A percentile compares a stretch with the other conserved stretches of the same genome.
These are phyloP conservation scores for Sebastes diaconus DNA, from an alignment of 2,797 vertebrate genomes.

Conservation along the genomic window DNA sequence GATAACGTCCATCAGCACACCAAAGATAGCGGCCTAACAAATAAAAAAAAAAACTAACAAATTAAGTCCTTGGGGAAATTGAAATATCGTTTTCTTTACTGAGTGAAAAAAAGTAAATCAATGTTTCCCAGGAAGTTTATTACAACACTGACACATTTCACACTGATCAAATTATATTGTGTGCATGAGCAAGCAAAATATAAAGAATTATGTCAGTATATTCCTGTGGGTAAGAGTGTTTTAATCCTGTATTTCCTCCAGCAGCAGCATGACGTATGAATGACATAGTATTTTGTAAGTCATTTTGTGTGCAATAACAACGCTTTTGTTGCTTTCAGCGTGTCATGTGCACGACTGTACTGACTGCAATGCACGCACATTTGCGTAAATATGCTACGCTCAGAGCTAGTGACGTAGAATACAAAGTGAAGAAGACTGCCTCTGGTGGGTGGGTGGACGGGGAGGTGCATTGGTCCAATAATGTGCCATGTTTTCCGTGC, in stretches of 20 bases:
- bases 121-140: not conserved
- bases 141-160: not conserved
- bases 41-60: not conserved
- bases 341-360: no score
- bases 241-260: not conserved
- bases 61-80: not conserved
- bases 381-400: no score
- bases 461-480: no score
- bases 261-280: not conserved
- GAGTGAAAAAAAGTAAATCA: not conserved
- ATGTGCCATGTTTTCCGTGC: no score
- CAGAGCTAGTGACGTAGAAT: no score
- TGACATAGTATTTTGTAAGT: no score
- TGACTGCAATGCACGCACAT: no score
- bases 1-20: conserved; percentile 39
- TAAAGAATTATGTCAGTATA: not conserved
- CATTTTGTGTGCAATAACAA: no score
- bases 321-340: no score
- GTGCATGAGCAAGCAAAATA: not conserved
- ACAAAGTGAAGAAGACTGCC: no score
- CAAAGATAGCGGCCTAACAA: not conserved
- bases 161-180: not conserved
- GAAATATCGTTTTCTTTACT: not conserved
- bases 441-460: no score
- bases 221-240: not conserved